A percentile compares a stretch with the other conserved stretches of the same genome.
phyloP scores from a whole-genome alignment of 2,888 invertebrate species.

The Aelia acuminata region DNA sequence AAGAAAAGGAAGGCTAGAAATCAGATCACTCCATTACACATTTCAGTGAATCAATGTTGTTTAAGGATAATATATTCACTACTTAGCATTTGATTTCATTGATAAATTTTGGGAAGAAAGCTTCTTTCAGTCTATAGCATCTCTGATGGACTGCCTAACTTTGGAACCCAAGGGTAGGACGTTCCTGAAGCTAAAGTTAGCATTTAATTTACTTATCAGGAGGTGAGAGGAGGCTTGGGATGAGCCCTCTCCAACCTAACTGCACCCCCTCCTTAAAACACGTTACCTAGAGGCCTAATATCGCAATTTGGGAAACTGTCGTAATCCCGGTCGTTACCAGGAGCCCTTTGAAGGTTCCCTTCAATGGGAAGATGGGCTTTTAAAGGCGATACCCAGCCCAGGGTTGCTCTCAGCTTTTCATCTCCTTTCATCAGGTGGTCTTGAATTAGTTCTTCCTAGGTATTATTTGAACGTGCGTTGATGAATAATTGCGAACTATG shows the following conservation, averaged over 20 bases:
- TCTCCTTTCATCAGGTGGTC: constrained; percentile 1
- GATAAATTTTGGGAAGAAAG: too few relatives aligned
- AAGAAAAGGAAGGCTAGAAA: too few relatives aligned
- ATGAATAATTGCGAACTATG: neutral
- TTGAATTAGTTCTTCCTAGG: neutral
- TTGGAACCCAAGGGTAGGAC: too few relatives aligned
- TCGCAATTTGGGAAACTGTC: neutral
- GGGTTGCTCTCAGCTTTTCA: neutral
- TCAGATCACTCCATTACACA: too few relatives aligned
- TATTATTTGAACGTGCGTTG: neutral
- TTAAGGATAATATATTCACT: too few relatives aligned
- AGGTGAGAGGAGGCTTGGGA: neutral
- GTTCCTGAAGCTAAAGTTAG: neutral
- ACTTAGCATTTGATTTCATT: too few relatives aligned
- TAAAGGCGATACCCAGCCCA: neutral
- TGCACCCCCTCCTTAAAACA: constrained; percentile 7
- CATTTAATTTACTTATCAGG: neutral
- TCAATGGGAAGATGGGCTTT: neutral
- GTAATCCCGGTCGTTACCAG: constrained; percentile 22
- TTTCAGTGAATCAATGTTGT: too few relatives aligned
- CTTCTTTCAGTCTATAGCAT: too few relatives aligned
- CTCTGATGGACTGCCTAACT: too few relatives aligned
- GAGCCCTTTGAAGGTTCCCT: neutral
- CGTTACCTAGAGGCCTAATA: neutral
- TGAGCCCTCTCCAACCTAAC: neutral